These are phyloP conservation scores for Cottus gobio DNA, from an alignment of 2,113 vertebrate species.

Conservation along the genomic window DNA sequence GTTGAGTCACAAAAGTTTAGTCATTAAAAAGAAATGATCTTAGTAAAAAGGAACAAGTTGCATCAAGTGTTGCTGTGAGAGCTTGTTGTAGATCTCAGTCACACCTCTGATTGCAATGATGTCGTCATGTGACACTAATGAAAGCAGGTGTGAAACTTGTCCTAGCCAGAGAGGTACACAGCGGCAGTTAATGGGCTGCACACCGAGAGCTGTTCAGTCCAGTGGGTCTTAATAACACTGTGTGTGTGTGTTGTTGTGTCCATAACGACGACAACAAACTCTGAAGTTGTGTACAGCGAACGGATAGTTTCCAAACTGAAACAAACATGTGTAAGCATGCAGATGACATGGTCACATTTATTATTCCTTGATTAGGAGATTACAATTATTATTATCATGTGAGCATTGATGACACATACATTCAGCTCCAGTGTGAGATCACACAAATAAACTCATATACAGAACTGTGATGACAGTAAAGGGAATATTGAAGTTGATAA, in stretches of 20 bases:
- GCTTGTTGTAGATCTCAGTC: not conserved
- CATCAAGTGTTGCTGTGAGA: not conserved
- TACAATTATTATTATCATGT: not conserved
- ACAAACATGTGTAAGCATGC: not conserved
- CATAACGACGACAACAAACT: not conserved
- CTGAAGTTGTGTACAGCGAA: not conserved
- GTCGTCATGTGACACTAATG: not conserved
- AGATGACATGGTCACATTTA: not conserved
- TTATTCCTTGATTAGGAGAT: not conserved
- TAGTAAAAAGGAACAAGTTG: not conserved
- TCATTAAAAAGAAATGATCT: not conserved
- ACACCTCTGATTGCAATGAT: not conserved
- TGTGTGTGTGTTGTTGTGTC: not conserved
- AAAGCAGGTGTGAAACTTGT: slow-evolving; percentile 17
- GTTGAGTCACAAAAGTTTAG: not conserved
- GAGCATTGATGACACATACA: not conserved
- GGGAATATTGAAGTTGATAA: too few relatives aligned
- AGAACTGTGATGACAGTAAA: too few relatives aligned
- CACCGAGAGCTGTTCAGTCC: not conserved
- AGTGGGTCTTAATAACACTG: not conserved
- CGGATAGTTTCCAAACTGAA: not conserved
- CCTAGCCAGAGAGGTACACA: not conserved
- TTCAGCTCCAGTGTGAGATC: not conserved
- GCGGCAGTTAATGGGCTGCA: not conserved
- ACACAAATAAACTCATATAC: not conserved